Conservation (phyloP, 1,140 invertebrate genomes). For the Caenorhabditis remanei region DNA sequence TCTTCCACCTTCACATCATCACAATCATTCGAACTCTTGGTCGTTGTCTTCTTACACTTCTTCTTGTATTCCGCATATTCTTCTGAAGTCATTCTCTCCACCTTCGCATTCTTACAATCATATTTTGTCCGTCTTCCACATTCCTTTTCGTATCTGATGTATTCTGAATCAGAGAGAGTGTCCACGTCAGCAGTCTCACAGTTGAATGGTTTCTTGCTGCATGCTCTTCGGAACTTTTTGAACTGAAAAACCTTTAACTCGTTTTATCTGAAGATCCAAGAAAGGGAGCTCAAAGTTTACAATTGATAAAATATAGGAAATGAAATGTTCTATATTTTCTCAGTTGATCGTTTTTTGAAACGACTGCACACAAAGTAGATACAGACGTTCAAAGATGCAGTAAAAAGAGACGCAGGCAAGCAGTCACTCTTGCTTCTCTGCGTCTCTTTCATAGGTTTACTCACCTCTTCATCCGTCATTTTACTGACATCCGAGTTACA, state of each 20-base stretch:
- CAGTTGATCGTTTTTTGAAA: too few species aligned
- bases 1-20: constrained; percentile 22
- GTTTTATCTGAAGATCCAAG: not conserved
- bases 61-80: constrained; percentile 27
- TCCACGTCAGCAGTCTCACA: constrained; percentile 15
- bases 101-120: constrained; percentile 14
- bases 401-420: too few species aligned
- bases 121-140: not conserved
- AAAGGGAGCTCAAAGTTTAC: too few species aligned
- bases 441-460: not conserved
- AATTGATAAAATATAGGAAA: too few species aligned
- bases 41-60: not conserved
- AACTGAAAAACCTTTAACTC: not conserved
- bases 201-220: constrained; percentile 26
- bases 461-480: constrained; percentile 19
- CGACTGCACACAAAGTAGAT: too few species aligned
- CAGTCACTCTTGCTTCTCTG: too few species aligned
- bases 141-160: not conserved
- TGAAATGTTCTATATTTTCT: too few species aligned
- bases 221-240: constrained; percentile 23
- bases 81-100: constrained; percentile 2
- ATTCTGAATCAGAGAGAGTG: not conserved
- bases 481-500: constrained; percentile 23
- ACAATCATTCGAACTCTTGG: not conserved
- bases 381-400: too few species aligned